phyloP scores from a whole-genome alignment of 2,888 invertebrate genomes.

The Uropetala carovei region DNA sequence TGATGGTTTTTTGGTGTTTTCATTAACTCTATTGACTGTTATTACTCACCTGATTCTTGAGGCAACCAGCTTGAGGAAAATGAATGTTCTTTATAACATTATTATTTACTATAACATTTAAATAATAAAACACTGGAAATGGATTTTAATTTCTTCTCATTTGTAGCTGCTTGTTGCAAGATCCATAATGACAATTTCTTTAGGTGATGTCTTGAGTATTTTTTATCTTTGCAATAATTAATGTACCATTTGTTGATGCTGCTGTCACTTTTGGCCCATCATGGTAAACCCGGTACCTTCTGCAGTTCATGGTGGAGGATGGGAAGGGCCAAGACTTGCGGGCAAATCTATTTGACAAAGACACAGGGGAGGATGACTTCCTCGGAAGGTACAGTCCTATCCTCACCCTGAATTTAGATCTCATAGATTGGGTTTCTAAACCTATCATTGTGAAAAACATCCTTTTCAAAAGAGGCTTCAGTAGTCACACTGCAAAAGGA shows the following conservation, averaged over 20 bases:
- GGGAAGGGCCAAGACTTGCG: slow-evolving; percentile 75
- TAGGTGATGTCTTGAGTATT: neutral
- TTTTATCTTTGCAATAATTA: slow-evolving; percentile 12
- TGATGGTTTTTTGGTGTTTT: neutral
- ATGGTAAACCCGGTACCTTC: slow-evolving; percentile 47
- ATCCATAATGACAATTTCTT: neutral
- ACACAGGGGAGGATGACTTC: slow-evolving; percentile 93
- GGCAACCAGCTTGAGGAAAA: neutral
- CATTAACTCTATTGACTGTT: neutral
- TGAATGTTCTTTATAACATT: neutral
- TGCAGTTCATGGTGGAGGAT: slow-evolving; percentile 77
- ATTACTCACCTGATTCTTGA: neutral
- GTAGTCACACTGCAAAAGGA: neutral
- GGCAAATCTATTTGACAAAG: slow-evolving; percentile 92
- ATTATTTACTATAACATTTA: slow-evolving; percentile 6
- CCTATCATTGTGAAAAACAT: neutral
- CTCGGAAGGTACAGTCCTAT: slow-evolving; percentile 86
- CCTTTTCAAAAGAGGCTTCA: neutral
- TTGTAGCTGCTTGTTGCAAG: slow-evolving; percentile 14
- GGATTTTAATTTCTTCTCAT: neutral
- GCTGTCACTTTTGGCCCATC: slow-evolving; percentile 39
- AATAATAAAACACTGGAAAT: neutral
- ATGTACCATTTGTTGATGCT: slow-evolving; percentile 57
- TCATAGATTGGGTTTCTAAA: slow-evolving; percentile 11
- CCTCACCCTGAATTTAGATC: slow-evolving; percentile 56